A percentile compares a stretch with the other conserved stretches of the same genome.
phyloP scores from a whole-genome alignment of 1,140 invertebrate species.

The Drosophila serrata region DNA sequence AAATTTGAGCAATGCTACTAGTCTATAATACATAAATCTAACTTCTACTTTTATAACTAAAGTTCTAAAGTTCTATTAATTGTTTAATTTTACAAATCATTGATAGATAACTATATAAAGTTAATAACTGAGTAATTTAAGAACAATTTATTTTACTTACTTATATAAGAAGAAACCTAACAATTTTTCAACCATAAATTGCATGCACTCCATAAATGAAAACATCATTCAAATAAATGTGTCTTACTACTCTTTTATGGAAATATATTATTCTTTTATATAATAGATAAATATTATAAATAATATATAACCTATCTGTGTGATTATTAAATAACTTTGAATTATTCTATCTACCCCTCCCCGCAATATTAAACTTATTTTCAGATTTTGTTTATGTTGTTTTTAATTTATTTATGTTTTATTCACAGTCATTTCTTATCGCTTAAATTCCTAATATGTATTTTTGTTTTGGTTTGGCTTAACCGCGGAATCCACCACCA shows the following conservation, averaged over 20 bases:
- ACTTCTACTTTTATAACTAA: neutral
- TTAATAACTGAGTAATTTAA: neutral
- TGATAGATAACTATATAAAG: neutral
- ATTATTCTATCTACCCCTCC: neutral
- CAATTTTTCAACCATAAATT: neutral
- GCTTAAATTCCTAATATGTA: conserved; percentile 5
- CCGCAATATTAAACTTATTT: neutral
- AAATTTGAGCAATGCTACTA: too few relatives aligned
- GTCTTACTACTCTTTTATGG: neutral
- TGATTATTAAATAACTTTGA: neutral
- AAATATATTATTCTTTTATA: neutral
- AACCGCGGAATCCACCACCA: conserved; percentile 37
- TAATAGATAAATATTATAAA: neutral
- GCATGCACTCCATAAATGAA: neutral
- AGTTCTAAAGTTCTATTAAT: neutral
- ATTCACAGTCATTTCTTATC: conserved; percentile 47
- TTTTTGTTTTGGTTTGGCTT: neutral
- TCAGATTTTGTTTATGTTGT: neutral
- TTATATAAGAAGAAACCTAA: neutral
- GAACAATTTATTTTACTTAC: neutral
- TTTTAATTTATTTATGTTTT: conserved; percentile 26
- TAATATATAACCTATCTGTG: neutral
- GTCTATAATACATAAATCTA: too few relatives aligned
- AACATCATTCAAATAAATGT: neutral
- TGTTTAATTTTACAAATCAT: neutral